Conservation (phyloP, 2,888 invertebrate species). For the Torymus aiolomorphi region DNA sequence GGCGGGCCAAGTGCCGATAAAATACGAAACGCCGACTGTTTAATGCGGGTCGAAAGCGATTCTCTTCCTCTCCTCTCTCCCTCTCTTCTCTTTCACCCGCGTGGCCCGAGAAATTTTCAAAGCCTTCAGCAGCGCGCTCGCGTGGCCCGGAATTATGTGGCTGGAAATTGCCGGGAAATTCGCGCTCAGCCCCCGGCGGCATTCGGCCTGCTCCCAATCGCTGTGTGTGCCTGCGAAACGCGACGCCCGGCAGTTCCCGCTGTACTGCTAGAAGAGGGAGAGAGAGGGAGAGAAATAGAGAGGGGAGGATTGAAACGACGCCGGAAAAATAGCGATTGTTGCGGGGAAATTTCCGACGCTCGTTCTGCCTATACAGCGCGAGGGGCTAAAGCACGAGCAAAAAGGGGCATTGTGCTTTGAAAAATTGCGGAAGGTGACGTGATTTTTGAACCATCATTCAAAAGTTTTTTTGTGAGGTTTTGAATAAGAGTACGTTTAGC, state of each 20-base stretch:
- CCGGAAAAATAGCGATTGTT: slow-evolving; percentile 14
- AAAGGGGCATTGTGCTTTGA: no score
- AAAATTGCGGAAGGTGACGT: no score
- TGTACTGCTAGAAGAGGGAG: not conserved
- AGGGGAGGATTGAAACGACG: not conserved
- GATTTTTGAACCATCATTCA: no score
- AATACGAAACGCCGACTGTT: slow-evolving; percentile 56
- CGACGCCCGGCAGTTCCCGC: not conserved
- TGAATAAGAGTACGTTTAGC: no score
- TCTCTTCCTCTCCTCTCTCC: slow-evolving; percentile 43
- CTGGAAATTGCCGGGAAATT: slow-evolving; percentile 51
- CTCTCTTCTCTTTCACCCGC: slow-evolving; percentile 40
- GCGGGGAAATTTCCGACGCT: slow-evolving; percentile 18
- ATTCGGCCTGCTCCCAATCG: slow-evolving; percentile 18
- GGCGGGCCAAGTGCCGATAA: slow-evolving; percentile 50
- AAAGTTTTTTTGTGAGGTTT: no score
- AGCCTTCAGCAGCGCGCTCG: slow-evolving; percentile 14
- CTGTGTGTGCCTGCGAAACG: not conserved
- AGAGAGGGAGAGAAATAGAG: not conserved
- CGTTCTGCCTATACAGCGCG: not conserved
- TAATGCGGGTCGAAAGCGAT: slow-evolving; percentile 52
- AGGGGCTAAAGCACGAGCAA: not conserved
- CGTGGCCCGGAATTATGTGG: slow-evolving; percentile 39
- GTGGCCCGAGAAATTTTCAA: slow-evolving; percentile 39
- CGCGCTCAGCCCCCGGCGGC: not conserved